Conservation (phyloP, 2,797 vertebrate species). For the Sebastes minor region DNA sequence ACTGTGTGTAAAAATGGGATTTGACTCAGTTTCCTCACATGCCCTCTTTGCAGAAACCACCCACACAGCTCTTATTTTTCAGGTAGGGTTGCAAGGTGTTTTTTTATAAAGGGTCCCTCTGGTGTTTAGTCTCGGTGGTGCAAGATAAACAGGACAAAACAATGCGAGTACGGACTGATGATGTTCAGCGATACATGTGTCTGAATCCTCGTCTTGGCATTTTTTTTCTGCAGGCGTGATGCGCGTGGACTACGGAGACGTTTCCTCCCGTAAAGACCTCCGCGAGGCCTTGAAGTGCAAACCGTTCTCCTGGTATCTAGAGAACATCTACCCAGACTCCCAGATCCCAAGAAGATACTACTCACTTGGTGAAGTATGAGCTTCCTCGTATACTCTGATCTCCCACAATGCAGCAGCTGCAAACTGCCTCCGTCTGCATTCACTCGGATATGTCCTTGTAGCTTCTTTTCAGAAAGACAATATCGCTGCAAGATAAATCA, state of each 20-base stretch:
- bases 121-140: constrained; percentile 64
- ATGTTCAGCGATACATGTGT: background rate
- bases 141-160: background rate
- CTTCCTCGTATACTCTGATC: constrained; percentile 61
- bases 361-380: constrained; percentile 97
- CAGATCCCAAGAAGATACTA: constrained; percentile 98
- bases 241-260: constrained; percentile 95
- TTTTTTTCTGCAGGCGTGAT: constrained; percentile 87
- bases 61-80: constrained; percentile 11
- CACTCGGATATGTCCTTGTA: constrained; percentile 44
- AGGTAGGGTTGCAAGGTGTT: background rate
- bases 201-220: constrained; percentile 10
- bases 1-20: constrained; percentile 2
- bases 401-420: constrained; percentile 27
- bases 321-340: constrained; percentile 97
- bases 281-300: constrained; percentile 91
- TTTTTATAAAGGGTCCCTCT: constrained; percentile 64
- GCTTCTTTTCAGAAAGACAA: constrained; percentile 20
- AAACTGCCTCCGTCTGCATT: constrained; percentile 5
- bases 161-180: background rate
- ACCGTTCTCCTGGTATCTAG: constrained; percentile 98
- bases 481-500: constrained; percentile 26
- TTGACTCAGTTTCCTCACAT: background rate
- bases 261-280: constrained; percentile 90
- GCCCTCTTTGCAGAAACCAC: background rate